Conservation (phyloP, 2,797 vertebrate species). For the Myotis daubentonii region DNA sequence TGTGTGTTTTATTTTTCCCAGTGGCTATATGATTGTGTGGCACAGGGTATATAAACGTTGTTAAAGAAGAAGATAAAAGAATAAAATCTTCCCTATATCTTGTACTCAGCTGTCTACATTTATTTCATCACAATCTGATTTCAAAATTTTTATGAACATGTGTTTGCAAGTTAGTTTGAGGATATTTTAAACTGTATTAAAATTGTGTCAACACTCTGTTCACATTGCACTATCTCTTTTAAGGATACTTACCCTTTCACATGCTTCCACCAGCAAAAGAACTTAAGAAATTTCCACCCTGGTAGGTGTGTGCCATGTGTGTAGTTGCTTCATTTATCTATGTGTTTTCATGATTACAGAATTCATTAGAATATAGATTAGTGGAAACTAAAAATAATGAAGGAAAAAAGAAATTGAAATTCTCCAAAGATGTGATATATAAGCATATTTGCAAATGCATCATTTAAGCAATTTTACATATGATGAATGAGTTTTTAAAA, state of each 20-base stretch:
- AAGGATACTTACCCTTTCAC: not conserved
- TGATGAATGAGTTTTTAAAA: not conserved
- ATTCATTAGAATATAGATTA: not conserved
- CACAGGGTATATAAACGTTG: not conserved
- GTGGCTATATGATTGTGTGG: not conserved
- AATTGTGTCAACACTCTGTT: not conserved
- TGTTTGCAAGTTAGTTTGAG: not conserved
- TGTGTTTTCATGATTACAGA: not conserved
- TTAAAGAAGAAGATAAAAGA: not conserved
- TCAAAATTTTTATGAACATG: not conserved
- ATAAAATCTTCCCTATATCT: not conserved
- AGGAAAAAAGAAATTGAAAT: not conserved
- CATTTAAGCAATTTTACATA: not conserved
- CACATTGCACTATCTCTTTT: not conserved
- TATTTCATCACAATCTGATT: not conserved
- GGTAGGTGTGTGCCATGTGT: not conserved
- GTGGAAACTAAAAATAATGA: not conserved
- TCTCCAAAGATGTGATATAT: not conserved
- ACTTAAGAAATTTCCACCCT: not conserved
- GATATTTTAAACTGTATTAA: not conserved
- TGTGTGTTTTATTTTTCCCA: not conserved
- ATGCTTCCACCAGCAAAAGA: not conserved
- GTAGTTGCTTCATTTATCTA: not conserved
- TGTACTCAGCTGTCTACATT: not conserved
- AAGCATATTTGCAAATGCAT: not conserved